Percentiles rank a stretch among this genome's conserved stretches.
These are phyloP conservation scores for Sebastes itinus DNA, from an alignment of 2,797 vertebrate species.

Conservation along the genomic window DNA sequence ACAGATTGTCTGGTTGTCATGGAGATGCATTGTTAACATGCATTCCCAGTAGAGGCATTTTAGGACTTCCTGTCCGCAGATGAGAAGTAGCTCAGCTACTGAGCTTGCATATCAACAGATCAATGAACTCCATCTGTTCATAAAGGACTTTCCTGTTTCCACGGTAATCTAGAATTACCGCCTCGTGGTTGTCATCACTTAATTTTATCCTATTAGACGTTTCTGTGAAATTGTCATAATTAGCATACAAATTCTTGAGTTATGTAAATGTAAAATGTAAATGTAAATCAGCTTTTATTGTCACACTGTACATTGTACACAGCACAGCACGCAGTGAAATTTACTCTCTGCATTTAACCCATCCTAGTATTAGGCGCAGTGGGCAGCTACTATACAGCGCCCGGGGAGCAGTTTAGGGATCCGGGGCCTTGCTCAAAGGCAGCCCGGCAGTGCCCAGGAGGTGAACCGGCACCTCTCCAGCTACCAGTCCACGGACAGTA, in stretches of 20 bases:
- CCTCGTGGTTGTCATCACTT: background rate
- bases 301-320: too few relatives aligned
- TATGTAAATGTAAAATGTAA: background rate
- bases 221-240: background rate
- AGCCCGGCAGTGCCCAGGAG: too few relatives aligned
- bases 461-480: too few relatives aligned
- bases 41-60: background rate
- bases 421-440: too few relatives aligned
- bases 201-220: background rate
- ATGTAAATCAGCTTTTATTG: too few relatives aligned
- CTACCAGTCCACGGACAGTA: too few relatives aligned
- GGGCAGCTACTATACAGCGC: too few relatives aligned
- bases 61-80: background rate
- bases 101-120: background rate
- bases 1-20: background rate
- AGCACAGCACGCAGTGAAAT: too few relatives aligned
- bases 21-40: background rate
- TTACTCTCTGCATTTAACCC: too few relatives aligned
- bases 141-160: background rate
- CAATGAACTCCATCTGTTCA: background rate
- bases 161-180: too few relatives aligned
- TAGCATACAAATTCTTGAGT: background rate
- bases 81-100: background rate
- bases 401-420: accelerated
- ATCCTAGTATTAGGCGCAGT: too few relatives aligned